Evolutionary conservation across 2,113 vertebrate species (phyloP), one percentile per base, ranked within the genome.

Genomic region (Pteropus alecto): DNA sequence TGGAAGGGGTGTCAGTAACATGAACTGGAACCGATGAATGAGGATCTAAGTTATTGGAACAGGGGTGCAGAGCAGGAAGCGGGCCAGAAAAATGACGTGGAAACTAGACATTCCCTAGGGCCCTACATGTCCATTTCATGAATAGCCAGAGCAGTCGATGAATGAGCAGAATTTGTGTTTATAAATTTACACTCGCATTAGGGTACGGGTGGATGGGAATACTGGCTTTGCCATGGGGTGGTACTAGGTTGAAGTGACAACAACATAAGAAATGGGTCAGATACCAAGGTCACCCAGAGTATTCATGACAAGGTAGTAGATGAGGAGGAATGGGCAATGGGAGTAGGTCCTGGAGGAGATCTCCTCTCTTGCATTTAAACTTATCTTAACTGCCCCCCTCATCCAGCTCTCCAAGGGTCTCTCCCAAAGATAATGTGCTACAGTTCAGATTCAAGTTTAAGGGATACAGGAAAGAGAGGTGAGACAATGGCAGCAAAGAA

Each of bases 161-260:
- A 30, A 22, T 38, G n/a, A 24, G 35, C 24, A 46, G 22, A 13
- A 56, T n/a, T 6, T 82, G 5, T 77, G 43, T 28, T 26, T 30
- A 38, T 15, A 70, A 15, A 48, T 90, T 33, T 24, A 0, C 43
- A 41, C 18, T 30, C 63, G 35, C 24, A 18, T 54, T 43, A 10
- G 10, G 22, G 28, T 16, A 3, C 14, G 26, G 18, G 1, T 13
- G 16, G 46, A 3, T 7, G 30, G 35, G 1, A 16, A 54, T 4
- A 43, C 22, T 43, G 54, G 67, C 26, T 46, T n/a, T 43, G 2
- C 15, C n/a, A 12, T 54, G 7, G 7, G n/a, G 7, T 26, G 7
- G 21, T 43, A 28, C 30, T 77, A n/a, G n/a, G 21, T 43, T 85
- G 26, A 4, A 85, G 33, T 43, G 85, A n/a, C 15, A 6, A 6